Evolutionary conservation across 2,888 invertebrate species (phyloP).

Genomic region (Ornithoptera priamus): DNA sequence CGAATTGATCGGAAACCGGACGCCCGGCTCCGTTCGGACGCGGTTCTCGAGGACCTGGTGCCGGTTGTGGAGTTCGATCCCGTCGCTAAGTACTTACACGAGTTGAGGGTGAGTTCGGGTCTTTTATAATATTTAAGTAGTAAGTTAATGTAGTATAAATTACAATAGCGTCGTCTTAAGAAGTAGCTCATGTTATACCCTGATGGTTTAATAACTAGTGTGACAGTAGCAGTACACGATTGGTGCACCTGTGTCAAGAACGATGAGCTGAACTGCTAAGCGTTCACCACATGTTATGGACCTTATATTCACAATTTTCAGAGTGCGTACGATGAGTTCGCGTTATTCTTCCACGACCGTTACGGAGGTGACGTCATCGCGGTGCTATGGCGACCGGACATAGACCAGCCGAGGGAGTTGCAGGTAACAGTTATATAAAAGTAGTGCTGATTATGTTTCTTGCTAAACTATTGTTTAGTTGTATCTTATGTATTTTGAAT

Average conservation of each 20-base stretch:
- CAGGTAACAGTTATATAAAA: slow-evolving; percentile 77
- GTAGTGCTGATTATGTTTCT: too few species aligned
- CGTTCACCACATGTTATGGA: too few species aligned
- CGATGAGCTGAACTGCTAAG: too few species aligned
- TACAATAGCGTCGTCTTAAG: too few species aligned
- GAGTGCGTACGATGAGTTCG: slow-evolving; percentile 87
- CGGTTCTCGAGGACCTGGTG: slow-evolving; percentile 58
- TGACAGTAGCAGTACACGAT: too few species aligned
- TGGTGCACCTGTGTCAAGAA: too few species aligned
- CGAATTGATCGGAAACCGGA: slow-evolving; percentile 41
- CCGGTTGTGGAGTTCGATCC: slow-evolving; percentile 91
- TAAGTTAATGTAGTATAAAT: too few species aligned
- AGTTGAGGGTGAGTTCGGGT: slow-evolving; percentile 82
- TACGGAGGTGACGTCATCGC: slow-evolving; percentile 93
- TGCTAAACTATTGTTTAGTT: too few species aligned
- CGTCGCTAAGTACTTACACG: slow-evolving; percentile 84
- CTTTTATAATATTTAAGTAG: too few species aligned
- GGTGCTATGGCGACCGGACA: slow-evolving; percentile 89
- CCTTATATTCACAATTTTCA: slow-evolving; percentile 47
- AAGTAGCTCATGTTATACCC: too few species aligned
- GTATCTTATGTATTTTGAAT: too few species aligned
- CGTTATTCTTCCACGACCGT: slow-evolving; percentile 92
- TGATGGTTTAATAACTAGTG: too few species aligned
- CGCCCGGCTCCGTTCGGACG: slow-evolving; percentile 33
- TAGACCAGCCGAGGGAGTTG: slow-evolving; percentile 82